Base-by-base conservation (phyloP, 2,113 vertebrate species). In the Craseonycteris thonglongyai region DNA sequence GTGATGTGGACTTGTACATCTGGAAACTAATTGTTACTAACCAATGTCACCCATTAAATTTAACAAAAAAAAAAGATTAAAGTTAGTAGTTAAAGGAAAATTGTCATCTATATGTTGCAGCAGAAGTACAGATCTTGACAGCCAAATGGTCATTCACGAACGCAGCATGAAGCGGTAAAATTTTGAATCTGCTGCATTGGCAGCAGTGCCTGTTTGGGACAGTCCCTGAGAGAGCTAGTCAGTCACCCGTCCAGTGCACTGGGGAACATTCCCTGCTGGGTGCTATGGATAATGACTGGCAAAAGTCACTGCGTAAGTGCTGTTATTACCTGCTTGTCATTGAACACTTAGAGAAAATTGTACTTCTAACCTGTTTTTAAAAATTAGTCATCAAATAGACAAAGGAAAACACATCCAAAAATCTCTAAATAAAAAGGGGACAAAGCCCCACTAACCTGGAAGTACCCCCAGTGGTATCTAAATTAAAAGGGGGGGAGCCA, bases 11-110 rank as follows among this genome's bases (percentile, higher is more conserved):
- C n/a, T n/a, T n/a, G n/a, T n/a, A n/a, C n/a, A n/a, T n/a, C n/a
- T n/a, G n/a, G n/a, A n/a, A n/a, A n/a, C n/a, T n/a, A n/a, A n/a
- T n/a, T n/a, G n/a, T n/a, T n/a, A n/a, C n/a, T n/a, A n/a, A n/a
- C n/a, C n/a, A n/a, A n/a, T n/a, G n/a, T n/a, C n/a, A n/a, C n/a
- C n/a, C n/a, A n/a, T n/a, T n/a, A n/a, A n/a, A n/a, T n/a, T n/a
- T n/a, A n/a, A n/a, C n/a, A n/a, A n/a, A n/a, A n/a, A 90, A 26
- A 83, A 49, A 80, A 93, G 18, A 74, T 42, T 40, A 66, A 30
- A 75, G 87, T n/a, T 21, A 26, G 16, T 19, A n/a, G 40, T n/a
- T 51, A 91, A 69, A 80, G 22, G 26, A 83, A 68, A 66, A 40
- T 19, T 19, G 47, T 6, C 16, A 59, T 33, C 49, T 63, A 5